Evolutionary conservation across 2,888 invertebrate genomes (phyloP).

Genomic region (Ecliptopera silaceata): DNA sequence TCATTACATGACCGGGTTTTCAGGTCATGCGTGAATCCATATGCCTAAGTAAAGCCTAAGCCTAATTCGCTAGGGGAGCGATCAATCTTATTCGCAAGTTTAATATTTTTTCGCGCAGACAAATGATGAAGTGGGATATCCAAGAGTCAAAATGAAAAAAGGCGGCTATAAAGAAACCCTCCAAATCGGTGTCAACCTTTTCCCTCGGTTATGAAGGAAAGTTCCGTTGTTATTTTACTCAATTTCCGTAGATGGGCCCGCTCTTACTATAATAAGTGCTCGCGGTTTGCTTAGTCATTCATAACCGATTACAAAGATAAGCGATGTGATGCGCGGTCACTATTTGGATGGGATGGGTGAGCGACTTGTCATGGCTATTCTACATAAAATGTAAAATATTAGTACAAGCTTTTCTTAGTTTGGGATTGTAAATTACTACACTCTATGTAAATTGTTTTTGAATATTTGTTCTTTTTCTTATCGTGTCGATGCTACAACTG

Average conservation of each 20-base stretch:
- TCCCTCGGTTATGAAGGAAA: conserved; percentile 37
- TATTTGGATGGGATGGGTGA: too few relatives aligned
- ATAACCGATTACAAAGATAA: neutral
- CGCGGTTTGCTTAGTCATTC: too few relatives aligned
- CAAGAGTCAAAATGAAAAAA: conserved; percentile 38
- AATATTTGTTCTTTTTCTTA: too few relatives aligned
- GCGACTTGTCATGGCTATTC: too few relatives aligned
- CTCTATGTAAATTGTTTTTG: too few relatives aligned
- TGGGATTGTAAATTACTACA: too few relatives aligned
- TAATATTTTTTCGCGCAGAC: conserved; percentile 49
- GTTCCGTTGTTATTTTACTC: conserved; percentile 35
- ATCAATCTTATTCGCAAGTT: conserved; percentile 54
- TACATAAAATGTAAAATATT: too few relatives aligned
- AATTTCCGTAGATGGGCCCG: conserved; percentile 34
- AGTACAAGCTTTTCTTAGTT: too few relatives aligned
- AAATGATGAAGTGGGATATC: conserved; percentile 48
- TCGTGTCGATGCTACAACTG: too few relatives aligned
- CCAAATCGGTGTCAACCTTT: conserved; percentile 40
- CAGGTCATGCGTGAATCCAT: neutral
- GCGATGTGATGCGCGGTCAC: neutral
- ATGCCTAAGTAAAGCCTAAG: neutral
- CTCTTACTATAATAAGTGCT: conserved; percentile 12
- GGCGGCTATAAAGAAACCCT: conserved; percentile 40
- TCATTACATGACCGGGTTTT: too few relatives aligned
- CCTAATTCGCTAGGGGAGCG: conserved; percentile 42